These are phyloP conservation scores for Lophura swinhoii DNA, from an alignment of 2,797 vertebrate species.

Conservation along the genomic window DNA sequence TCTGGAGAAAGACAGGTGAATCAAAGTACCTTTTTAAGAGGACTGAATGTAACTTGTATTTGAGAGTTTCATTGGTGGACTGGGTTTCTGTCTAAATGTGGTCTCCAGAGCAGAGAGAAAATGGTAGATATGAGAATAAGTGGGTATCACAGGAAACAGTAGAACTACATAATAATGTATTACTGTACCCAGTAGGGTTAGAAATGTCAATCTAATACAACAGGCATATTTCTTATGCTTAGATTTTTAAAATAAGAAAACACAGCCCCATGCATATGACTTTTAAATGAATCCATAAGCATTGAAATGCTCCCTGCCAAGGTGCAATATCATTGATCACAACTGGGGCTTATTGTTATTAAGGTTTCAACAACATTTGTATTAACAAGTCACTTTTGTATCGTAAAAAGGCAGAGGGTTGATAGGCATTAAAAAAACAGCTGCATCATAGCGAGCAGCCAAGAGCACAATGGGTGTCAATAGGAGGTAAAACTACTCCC, in stretches of 20 bases:
- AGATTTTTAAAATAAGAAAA: slow-evolving; percentile 45
- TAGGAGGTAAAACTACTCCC: slow-evolving; percentile 83
- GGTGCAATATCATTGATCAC: slow-evolving; percentile 64
- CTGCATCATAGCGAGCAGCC: slow-evolving; percentile 64
- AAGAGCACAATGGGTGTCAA: slow-evolving; percentile 73
- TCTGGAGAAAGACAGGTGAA: background rate
- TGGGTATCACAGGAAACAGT: slow-evolving; percentile 14
- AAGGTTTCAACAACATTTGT: slow-evolving; percentile 69
- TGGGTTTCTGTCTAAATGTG: background rate
- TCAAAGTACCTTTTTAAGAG: background rate
- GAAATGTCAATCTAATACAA: slow-evolving; percentile 3
- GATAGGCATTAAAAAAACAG: slow-evolving; percentile 71
- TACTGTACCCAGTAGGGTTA: slow-evolving; percentile 10
- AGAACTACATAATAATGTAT: background rate
- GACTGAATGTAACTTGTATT: background rate
- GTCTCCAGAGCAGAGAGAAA: background rate
- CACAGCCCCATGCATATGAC: slow-evolving; percentile 8
- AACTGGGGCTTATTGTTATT: slow-evolving; percentile 54
- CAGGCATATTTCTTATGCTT: background rate
- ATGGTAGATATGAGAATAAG: background rate
- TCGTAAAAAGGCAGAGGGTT: slow-evolving; percentile 66
- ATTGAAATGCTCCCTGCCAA: slow-evolving; percentile 61
- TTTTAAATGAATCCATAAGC: slow-evolving; percentile 64
- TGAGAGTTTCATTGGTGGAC: background rate
- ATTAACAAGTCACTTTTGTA: slow-evolving; percentile 74